Conservation (phyloP, 2,797 vertebrate species). For the Oreochromis grahami region DNA sequence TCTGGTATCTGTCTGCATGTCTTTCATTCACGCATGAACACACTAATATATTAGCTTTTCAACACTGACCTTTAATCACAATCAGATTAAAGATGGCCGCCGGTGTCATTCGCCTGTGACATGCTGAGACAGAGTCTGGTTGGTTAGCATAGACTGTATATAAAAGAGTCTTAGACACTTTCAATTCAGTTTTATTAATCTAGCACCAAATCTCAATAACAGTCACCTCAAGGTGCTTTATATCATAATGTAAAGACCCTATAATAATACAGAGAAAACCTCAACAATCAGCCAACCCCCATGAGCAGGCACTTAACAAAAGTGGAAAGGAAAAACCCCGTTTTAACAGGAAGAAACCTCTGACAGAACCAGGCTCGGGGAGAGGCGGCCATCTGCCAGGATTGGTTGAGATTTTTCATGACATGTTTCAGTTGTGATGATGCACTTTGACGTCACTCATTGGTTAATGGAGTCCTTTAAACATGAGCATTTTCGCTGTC, state of each 20-base stretch:
- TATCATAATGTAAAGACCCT: not conserved
- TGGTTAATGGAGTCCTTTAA: not conserved
- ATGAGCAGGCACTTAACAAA: too few relatives aligned
- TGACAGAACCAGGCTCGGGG: too few relatives aligned
- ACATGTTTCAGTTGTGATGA: too few relatives aligned
- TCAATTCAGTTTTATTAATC: not conserved
- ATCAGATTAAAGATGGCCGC: not conserved
- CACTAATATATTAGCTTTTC: not conserved
- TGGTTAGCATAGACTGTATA: not conserved
- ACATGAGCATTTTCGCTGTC: not conserved
- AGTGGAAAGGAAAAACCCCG: too few relatives aligned
- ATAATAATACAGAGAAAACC: not conserved
- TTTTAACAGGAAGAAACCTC: too few relatives aligned
- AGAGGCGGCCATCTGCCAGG: too few relatives aligned
- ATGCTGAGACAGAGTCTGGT: not conserved
- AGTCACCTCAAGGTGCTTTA: not conserved
- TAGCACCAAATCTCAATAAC: not conserved
- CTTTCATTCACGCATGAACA: not conserved
- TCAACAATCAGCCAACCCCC: not conserved
- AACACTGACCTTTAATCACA: constrained; percentile 13
- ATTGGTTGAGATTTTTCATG: too few relatives aligned
- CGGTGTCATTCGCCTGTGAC: not conserved
- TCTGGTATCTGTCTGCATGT: not conserved
- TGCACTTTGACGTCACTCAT: not conserved
- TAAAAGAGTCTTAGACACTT: not conserved